Percentiles rank a stretch among this genome's conserved stretches.
These are phyloP conservation scores for Griposia aprilina DNA, from an alignment of 2,888 invertebrate species.

Conservation along the genomic window DNA sequence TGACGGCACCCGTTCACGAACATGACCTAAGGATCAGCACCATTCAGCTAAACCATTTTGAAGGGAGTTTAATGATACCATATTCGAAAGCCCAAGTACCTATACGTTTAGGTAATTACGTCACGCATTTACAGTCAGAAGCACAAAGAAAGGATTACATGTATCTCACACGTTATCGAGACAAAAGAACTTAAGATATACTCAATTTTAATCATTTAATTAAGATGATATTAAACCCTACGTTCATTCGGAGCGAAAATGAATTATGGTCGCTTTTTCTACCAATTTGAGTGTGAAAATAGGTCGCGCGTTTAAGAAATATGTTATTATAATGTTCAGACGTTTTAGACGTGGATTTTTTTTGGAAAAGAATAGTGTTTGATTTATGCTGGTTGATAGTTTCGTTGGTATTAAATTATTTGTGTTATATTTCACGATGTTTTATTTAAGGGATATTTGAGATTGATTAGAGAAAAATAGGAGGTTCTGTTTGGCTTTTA, in stretches of 20 bases:
- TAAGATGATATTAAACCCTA: constrained; percentile 48
- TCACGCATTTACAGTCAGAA: constrained; percentile 7
- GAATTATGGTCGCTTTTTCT: constrained; percentile 44
- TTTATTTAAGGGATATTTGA: neutral
- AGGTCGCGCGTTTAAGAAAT: constrained; percentile 50
- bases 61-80: too few species aligned
- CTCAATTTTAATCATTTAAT: constrained; percentile 57
- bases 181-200: constrained; percentile 31
- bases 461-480: neutral
- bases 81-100: too few species aligned
- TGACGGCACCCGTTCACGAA: too few species aligned
- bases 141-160: constrained; percentile 43
- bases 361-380: neutral
- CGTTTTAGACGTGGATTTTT: constrained; percentile 1
- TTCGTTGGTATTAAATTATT: neutral
- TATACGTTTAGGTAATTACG: neutral
- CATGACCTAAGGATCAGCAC: too few species aligned
- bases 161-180: constrained; percentile 18
- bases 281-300: constrained; percentile 54
- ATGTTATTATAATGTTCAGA: constrained; percentile 28
- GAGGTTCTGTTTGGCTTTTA: neutral
- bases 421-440: neutral
- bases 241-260: constrained; percentile 29
- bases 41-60: too few species aligned
- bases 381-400: constrained; percentile 6